Evolutionary conservation across 2,797 vertebrate genomes (phyloP), one percentile per base, ranked within the genome.

Genomic region (Lagothrix lagotricha): DNA sequence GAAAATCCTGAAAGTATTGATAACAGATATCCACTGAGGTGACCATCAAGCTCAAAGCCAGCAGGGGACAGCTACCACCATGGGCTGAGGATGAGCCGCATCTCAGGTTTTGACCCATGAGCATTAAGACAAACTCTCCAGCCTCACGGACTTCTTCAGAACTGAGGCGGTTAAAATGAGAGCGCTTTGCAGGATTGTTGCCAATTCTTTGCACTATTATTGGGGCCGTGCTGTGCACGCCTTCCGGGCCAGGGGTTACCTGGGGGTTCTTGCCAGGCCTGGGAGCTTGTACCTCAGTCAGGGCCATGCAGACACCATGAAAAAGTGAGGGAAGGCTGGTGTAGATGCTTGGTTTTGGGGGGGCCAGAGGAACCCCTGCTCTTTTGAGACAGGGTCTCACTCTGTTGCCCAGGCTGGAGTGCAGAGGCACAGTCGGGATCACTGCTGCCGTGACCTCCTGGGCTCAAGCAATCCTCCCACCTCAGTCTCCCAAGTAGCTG

Each of bases 281-380:
- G 1, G 20, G 44, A 10, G 52, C 72, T 75, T n/a, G 5, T 0
- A 0, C 3, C 19, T 9, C 64, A 54, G 41, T 44, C 58, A 7
- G 52, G 33, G 81, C 9, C 0, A 1, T 1, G 5, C 7, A 10
- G 72, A 14, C 6, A 0, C 6, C 20, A 0, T 11, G 11, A 11
- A 19, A 12, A 8, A 13, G 61, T 46, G 79, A 9, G 33, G 2
- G 1, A 0, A 17, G 4, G 26, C 58, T 30, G 2, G 20, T 1
- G 8, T 3, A 7, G 26, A 9, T 1, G 0, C 50, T 7, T 10
- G 39, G 39, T 39, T 50, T 50, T n/a, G 85, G 26, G 46, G 48
- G 46, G 4, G 11, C 41, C 26, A 8, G 5, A 4, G 50, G 33
- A 41, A 5, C 9, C 44, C n/a, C 48, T 14, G 48, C 39, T 20